Base-by-base conservation (phyloP, 1,140 invertebrate genomes). In the Eubasilissa regina region DNA sequence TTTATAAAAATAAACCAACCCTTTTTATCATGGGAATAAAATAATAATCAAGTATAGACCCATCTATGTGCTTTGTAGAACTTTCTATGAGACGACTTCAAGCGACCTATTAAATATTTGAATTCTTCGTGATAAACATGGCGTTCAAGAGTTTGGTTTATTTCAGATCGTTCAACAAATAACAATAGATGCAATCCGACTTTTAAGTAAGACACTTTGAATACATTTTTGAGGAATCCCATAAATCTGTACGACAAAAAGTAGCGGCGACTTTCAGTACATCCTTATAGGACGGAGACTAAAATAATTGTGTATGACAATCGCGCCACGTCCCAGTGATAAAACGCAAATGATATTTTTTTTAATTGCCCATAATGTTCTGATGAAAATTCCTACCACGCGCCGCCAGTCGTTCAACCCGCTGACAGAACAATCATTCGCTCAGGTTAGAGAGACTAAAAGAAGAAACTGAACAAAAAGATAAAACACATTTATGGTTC, bases 301-400 rank as follows among this genome's bases (percentile, higher is more conserved):
- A 47, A 43, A 73, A 35, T 35, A 62, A 76, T 70, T n/a, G 51
- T 48, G 47, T 35, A 56, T 25, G 6, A 47, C 62, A 76, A 76
- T 77, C 75, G 13, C 43, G 11, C 64, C 80, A 78, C 80, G 80
- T 78, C 51, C 19, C 44, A 64, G 64, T 72, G 77, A 81, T 81
- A 75, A 79, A 78, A 75, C 77, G 77, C 66, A 81, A 79, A 81
- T 81, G 80, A 81, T 81, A 79, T 75, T 79, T 81, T 81, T 80
- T 81, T 79, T 81, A 79, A 81, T 79, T 81, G 78, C 56, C 66
- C 64, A 77, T 81, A 81, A 81, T 78, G 74, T 56, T 62, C 53
- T 53, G 47, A 77, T 81, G 74, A 79, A 66, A 81, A 81, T 81
- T 74, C 80, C 74, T 74, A 56, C 77, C 80, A 81, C 80, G 80